Evolutionary conservation across 2,797 vertebrate genomes (phyloP).

Genomic region (Eidolon dupreanum): DNA sequence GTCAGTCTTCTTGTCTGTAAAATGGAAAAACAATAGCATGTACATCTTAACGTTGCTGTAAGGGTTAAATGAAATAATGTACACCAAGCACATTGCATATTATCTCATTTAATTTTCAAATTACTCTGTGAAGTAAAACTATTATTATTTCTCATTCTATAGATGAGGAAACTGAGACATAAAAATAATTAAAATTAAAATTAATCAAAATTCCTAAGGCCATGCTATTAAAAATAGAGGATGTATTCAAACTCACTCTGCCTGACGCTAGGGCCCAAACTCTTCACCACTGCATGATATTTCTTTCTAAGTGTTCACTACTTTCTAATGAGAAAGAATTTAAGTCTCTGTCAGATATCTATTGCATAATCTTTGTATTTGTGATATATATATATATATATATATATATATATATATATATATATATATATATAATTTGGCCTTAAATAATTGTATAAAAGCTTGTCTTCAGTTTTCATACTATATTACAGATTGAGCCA

Average conservation of each 20-base stretch:
- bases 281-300: background rate
- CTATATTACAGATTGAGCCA: background rate
- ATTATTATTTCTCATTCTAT: background rate
- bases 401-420: too few relatives aligned
- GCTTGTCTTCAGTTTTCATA: background rate
- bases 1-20: background rate
- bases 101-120: constrained; percentile 17
- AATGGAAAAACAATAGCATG: background rate
- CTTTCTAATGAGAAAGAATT: background rate
- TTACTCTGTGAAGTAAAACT: background rate
- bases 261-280: background rate
- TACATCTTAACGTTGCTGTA: background rate
- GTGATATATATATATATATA: background rate
- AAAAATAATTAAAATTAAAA: background rate
- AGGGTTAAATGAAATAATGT: background rate
- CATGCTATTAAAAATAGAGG: background rate
- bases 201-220: background rate
- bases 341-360: background rate
- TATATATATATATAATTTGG: background rate
- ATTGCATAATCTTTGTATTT: background rate
- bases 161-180: background rate
- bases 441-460: background rate
- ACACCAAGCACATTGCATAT: background rate
- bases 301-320: background rate
- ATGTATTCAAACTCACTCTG: background rate